Conservation (phyloP, 2,888 invertebrate genomes). For the Pemphredon lugubris region DNA sequence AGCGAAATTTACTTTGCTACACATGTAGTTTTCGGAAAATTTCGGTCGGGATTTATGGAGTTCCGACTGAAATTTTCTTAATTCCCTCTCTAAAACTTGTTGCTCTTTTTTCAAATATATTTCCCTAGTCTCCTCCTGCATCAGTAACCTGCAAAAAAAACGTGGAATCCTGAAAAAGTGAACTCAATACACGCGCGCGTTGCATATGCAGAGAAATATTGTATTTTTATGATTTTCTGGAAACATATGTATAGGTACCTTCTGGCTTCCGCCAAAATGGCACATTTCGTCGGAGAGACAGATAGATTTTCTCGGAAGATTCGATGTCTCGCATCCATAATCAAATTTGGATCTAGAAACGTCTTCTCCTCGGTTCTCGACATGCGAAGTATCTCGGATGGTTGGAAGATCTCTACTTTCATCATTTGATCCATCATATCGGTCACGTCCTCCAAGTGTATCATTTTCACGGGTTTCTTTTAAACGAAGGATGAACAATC, state of each 20-base stretch:
- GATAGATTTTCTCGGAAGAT: slow-evolving; percentile 58
- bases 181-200: background rate
- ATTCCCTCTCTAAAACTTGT: slow-evolving; percentile 65
- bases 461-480: slow-evolving; percentile 45
- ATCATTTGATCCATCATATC: slow-evolving; percentile 71
- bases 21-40: slow-evolving; percentile 61
- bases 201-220: too few relatives aligned
- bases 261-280: slow-evolving; percentile 55
- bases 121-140: slow-evolving; percentile 61
- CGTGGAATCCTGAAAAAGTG: too few relatives aligned
- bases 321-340: slow-evolving; percentile 72
- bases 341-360: slow-evolving; percentile 69
- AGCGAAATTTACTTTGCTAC: slow-evolving; percentile 57
- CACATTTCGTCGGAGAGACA: slow-evolving; percentile 41
- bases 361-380: slow-evolving; percentile 45
- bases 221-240: too few relatives aligned
- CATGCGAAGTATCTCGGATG: slow-evolving; percentile 63
- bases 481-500: background rate
- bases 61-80: slow-evolving; percentile 69
- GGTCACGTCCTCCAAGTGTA: slow-evolving; percentile 65
- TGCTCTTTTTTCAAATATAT: slow-evolving; percentile 66
- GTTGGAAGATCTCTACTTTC: slow-evolving; percentile 65
- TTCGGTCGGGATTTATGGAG: slow-evolving; percentile 64
- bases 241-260: too few relatives aligned
- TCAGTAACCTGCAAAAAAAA: slow-evolving; percentile 58